A percentile compares a stretch with the other conserved stretches of the same genome.
phyloP scores from a whole-genome alignment of 2,113 vertebrate genomes.

The Mormyrus iriodes region DNA sequence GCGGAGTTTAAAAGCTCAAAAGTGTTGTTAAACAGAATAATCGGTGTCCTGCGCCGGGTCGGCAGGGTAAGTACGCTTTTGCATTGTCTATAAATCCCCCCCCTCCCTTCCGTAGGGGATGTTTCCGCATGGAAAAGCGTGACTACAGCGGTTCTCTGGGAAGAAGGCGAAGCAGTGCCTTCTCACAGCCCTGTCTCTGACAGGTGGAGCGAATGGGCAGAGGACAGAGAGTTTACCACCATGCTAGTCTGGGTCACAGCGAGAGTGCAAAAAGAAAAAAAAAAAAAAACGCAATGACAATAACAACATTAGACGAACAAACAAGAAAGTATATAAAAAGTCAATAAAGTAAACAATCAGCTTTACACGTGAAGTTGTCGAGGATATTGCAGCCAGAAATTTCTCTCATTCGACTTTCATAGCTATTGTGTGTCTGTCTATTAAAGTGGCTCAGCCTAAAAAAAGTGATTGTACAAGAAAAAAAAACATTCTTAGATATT shows the following conservation, averaged over 20 bases:
- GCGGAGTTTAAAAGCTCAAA: background rate
- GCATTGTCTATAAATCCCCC: background rate
- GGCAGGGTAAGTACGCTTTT: background rate
- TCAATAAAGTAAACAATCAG: slow-evolving; percentile 62
- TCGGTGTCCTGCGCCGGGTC: background rate
- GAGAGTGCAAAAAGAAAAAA: slow-evolving; percentile 64
- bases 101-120: background rate
- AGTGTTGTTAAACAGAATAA: background rate
- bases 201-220: slow-evolving; percentile 18
- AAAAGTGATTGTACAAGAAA: slow-evolving; percentile 26
- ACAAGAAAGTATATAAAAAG: slow-evolving; percentile 16
- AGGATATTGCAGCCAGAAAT: slow-evolving; percentile 66
- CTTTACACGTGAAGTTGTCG: slow-evolving; percentile 62
- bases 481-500: background rate
- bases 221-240: slow-evolving; percentile 44
- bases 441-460: slow-evolving; percentile 56
- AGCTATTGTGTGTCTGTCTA: slow-evolving; percentile 40
- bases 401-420: slow-evolving; percentile 39
- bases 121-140: background rate
- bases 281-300: slow-evolving; percentile 47
- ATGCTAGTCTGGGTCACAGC: slow-evolving; percentile 53
- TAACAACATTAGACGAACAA: background rate
- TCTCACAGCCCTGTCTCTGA: slow-evolving; percentile 27
- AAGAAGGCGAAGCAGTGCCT: background rate
- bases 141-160: background rate